Percentiles rank a stretch among this genome's conserved stretches.
phyloP scores from a whole-genome alignment of 2,113 vertebrate genomes.

The Poecilia latipinna region DNA sequence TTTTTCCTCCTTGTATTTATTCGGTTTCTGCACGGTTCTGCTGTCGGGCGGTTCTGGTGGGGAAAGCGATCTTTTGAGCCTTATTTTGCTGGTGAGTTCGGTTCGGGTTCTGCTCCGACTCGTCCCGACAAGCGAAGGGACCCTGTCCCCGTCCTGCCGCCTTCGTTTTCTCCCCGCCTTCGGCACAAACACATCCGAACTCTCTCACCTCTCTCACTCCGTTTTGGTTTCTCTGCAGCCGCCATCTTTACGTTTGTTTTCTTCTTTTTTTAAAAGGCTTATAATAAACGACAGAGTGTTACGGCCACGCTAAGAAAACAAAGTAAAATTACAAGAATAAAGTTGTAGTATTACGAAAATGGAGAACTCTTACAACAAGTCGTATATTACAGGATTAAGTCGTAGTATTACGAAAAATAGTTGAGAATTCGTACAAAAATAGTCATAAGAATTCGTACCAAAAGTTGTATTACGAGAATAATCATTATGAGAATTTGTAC shows the following conservation, averaged over 20 bases:
- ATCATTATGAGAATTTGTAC: too few species aligned
- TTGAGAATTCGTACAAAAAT: too few species aligned
- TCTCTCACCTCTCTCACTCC: constrained; percentile 37
- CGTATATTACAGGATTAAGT: too few species aligned
- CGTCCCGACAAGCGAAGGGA: constrained; percentile 44
- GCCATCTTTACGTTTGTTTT: constrained; percentile 34
- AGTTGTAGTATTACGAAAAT: too few species aligned
- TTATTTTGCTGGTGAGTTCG: constrained; percentile 36
- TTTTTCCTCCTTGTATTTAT: constrained; percentile 72
- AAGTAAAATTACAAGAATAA: too few species aligned
- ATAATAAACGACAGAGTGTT: constrained; percentile 5
- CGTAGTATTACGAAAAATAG: too few species aligned
- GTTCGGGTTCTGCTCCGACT: constrained; percentile 28
- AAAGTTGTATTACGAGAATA: too few species aligned
- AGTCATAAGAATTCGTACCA: too few species aligned
- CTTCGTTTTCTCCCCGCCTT: constrained; percentile 5
- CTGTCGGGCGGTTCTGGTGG: constrained; percentile 4
- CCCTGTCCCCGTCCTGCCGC: constrained; percentile 17
- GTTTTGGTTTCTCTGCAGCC: neutral
- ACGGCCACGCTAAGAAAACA: too few species aligned
- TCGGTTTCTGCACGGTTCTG: constrained; percentile 64
- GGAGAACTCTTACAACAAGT: too few species aligned
- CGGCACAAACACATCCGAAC: constrained; percentile 66
- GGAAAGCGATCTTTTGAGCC: constrained; percentile 5
- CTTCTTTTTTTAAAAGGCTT: constrained; percentile 56